Base-by-base conservation (phyloP, 2,797 vertebrate genomes). In the Carapus acus region DNA sequence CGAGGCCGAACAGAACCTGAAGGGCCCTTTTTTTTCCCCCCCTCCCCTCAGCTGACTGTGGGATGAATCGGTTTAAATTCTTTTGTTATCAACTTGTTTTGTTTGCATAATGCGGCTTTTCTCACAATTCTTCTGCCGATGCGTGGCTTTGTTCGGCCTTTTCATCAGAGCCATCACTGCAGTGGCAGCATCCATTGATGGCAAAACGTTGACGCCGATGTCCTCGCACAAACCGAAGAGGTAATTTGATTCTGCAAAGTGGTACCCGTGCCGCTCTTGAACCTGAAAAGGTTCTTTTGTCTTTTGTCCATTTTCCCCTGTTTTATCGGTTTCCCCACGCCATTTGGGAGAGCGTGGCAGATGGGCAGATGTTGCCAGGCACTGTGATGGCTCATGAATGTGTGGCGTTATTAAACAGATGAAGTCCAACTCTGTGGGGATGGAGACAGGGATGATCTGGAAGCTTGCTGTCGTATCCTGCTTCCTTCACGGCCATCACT, bases 51-150 rank as follows among this genome's bases (percentile, higher is more conserved):
- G 15, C 38, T 37, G 45, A 43, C 71, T 49, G 65, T 61, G 61
- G 53, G 49, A 43, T 38, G 57, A 68, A 52, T 46, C 52, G 60
- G 65, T 60, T 73, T 69, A 56, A 71, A 58, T 7, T 6, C 74
- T 70, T 74, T 84, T 77, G 70, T 80, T 49, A 51, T 45, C 48
- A 52, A 45, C 59, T 75, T 66, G 58, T 69, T 72, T 74, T 71
- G 55, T 63, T 37, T 70, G 54, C 60, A 58, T 43, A 60, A 69
- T 59, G 61, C 67, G 41, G 52, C 74, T 29, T 24, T 64, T 62
- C 58, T 60, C 74, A 71, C 49, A 38, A 69, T 64, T 63, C 14
- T 44, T 47, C 45, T 38, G 31, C 73, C 8, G 3, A 49, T 17
- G 12, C 17, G 39, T 76, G 70, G 71, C 76, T 76, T 31, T 45